Percentiles rank a stretch among this genome's conserved stretches.
Conservation (phyloP, 1,140 invertebrate genomes). For the Brachionus plicatilis region DNA sequence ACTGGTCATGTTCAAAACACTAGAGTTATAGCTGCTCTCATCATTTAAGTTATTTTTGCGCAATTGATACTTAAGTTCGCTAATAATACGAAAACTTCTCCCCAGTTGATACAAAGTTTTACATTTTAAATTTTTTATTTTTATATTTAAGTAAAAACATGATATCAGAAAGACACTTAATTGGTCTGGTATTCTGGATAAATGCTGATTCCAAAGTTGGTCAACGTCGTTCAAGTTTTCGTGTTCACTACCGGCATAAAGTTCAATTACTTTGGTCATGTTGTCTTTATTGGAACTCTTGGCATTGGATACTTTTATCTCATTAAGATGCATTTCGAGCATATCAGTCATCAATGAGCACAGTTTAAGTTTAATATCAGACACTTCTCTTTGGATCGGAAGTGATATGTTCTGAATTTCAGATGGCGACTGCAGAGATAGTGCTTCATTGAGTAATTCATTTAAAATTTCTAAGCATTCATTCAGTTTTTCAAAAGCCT, state of each 20-base stretch:
- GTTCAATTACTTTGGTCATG: slow-evolving; percentile 5
- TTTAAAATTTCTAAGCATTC: slow-evolving; percentile 9
- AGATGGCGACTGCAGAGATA: not conserved
- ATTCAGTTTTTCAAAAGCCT: not conserved
- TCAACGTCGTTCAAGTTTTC: not conserved
- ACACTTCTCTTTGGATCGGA: not conserved
- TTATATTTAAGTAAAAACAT: not conserved
- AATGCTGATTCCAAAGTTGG: not conserved
- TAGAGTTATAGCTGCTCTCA: not conserved
- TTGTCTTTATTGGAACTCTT: slow-evolving; percentile 2
- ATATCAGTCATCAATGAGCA: not conserved
- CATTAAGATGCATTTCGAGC: not conserved
- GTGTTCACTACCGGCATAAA: not conserved
- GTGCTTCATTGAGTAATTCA: not conserved
- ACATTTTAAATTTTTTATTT: not conserved
- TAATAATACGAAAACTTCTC: not conserved
- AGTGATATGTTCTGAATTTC: slow-evolving; percentile 7
- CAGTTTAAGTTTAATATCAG: slow-evolving; percentile 3
- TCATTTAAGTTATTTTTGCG: not conserved
- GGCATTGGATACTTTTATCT: not conserved
- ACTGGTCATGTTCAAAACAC: not conserved
- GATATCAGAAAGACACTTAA: not conserved
- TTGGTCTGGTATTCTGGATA: not conserved
- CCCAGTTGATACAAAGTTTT: not conserved
- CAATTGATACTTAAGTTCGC: not conserved